These are phyloP conservation scores for Phaethon lepturus DNA, from an alignment of 2,113 vertebrate species.

Conservation along the genomic window DNA sequence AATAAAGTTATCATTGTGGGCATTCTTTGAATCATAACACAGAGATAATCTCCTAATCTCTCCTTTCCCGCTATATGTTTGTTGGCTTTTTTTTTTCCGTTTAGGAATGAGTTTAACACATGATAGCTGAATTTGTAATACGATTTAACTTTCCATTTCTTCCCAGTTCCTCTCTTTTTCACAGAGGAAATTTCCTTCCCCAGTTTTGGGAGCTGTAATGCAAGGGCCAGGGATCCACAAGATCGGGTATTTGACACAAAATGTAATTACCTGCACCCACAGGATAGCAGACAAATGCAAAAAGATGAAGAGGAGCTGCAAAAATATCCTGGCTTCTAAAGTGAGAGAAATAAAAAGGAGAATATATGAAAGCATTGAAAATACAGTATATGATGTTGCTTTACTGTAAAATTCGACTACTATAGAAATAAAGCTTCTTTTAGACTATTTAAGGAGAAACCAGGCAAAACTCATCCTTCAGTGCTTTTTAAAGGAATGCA, in stretches of 20 bases:
- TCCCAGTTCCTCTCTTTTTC: background rate
- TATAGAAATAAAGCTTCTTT: background rate
- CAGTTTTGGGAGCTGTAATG: background rate
- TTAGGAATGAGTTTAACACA: background rate
- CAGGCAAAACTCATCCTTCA: background rate
- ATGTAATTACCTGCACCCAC: background rate
- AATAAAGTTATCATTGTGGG: background rate
- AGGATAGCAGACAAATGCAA: background rate
- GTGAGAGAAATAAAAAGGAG: background rate
- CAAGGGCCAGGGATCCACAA: background rate
- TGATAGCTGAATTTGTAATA: background rate
- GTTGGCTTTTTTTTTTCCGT: background rate
- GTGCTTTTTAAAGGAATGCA: background rate
- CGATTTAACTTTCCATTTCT: background rate
- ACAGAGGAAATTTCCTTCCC: background rate
- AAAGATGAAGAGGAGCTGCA: background rate
- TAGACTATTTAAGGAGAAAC: background rate
- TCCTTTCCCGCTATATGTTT: background rate
- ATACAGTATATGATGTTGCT: background rate
- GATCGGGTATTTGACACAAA: background rate
- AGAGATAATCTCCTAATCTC: background rate
- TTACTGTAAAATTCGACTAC: background rate
- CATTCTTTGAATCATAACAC: background rate
- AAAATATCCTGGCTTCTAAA: background rate
- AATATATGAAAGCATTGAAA: background rate